These are phyloP conservation scores for Trichoplusia ni DNA, from an alignment of 1,140 invertebrate species.

Conservation along the genomic window DNA sequence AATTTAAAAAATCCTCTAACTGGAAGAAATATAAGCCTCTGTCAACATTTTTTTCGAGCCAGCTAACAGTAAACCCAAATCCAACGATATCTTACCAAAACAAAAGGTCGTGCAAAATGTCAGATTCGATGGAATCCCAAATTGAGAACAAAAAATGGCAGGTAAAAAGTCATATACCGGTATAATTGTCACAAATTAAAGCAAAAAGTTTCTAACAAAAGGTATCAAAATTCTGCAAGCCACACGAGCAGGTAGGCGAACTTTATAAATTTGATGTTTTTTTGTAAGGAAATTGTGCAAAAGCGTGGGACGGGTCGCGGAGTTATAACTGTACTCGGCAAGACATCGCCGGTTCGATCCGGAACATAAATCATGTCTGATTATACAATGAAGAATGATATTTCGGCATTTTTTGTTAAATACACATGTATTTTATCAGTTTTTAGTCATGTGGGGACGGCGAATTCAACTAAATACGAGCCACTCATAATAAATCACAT, in stretches of 20 bases:
- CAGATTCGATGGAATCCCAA: constrained; percentile 51
- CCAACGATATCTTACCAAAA: constrained; percentile 56
- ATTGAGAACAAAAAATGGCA: constrained; percentile 64
- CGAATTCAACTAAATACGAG: too few species aligned
- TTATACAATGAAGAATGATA: constrained; percentile 31
- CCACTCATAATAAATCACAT: too few species aligned
- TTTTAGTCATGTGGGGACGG: too few species aligned
- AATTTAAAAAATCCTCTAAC: constrained; percentile 6
- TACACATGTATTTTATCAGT: constrained; percentile 3
- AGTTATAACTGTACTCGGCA: constrained; percentile 68
- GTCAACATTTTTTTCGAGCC: constrained; percentile 38
- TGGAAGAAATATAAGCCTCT: constrained; percentile 30
- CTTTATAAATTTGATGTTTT: constrained; percentile 67
- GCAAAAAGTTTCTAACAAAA: constrained; percentile 76
- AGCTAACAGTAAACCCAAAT: constrained; percentile 61
- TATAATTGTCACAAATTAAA: constrained; percentile 82
- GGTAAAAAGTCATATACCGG: constrained; percentile 81
- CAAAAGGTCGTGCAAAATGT: constrained; percentile 73
- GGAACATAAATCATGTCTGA: constrained; percentile 50
- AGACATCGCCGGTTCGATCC: constrained; percentile 46
- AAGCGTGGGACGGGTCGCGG: constrained; percentile 71
- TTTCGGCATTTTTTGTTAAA: constrained; percentile 19
- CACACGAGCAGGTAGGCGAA: constrained; percentile 79
- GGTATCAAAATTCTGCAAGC: constrained; percentile 81
- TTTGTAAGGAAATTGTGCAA: constrained; percentile 72